Evolutionary conservation across 2,888 invertebrate species (phyloP), one percentile per base, ranked within the genome.

Genomic region (Lithophane ornitopus): DNA sequence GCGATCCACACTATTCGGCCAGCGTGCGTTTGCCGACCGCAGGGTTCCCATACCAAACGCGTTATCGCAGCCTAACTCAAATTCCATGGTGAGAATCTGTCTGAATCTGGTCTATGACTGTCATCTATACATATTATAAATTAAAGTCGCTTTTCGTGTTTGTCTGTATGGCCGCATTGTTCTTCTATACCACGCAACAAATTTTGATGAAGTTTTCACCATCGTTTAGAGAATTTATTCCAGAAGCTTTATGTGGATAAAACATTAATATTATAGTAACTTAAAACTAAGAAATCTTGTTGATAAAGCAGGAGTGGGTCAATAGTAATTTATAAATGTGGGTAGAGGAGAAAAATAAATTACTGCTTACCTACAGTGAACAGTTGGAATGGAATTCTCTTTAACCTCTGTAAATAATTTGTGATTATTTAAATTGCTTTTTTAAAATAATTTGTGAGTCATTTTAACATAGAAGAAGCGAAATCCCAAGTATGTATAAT

Each of bases 11-110:
- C 97, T 98, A 84, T 98, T 98, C 93, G 98, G 98, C 85, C 98
- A 98, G 95, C 97, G 98, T 92, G 97, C 98, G 85, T 98, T 98
- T 93, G 97, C 98, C 70, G 98, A 98, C 92, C 97, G 98, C 91
- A 97, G 98, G 95, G 97, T 97, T 91, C 97, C 97, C 75, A 97
- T 97, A 95, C 97, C 97, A 88, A 97, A 95, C 70, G 92, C 97
- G 83, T 94, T 97, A 92, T 97, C 97, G 88, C 96, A 96, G 91
- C 93, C 96, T 89, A 96, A 95, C 90, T 94, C 96, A 91, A 96
- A 96, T 94, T 95, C 96, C 87, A 96, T 97, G 96, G 97, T 97
- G 85, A 93, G 94, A 86, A 49, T 56, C 66, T 14, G 9, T 56
- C 63, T 14, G 9, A 67, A 62, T 63, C 74, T 78, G 44, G 39